Base-by-base conservation (phyloP, 2,113 vertebrate species). In the Microtus oregoni region DNA sequence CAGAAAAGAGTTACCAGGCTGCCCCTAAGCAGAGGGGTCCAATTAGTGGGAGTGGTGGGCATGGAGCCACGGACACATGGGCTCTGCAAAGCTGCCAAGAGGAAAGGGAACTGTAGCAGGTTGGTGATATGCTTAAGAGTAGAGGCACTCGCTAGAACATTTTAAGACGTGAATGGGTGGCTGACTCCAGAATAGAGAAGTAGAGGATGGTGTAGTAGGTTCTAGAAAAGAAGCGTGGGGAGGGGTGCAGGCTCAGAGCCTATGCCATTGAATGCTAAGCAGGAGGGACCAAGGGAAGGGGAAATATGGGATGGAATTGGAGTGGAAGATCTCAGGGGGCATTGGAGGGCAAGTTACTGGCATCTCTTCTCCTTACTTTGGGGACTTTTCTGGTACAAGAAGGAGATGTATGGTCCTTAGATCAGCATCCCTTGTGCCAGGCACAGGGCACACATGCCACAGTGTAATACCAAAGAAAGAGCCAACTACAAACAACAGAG, bases 241-340 rank as follows among this genome's bases (percentile, higher is more conserved):
- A 0, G n/a, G 52, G 47, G 24, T 58, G 35, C 5, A 3, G 11
- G 65, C 12, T 24, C 4, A 10, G 70, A n/a, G 24, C 5, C 9
- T 2, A 3, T 5, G 38, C 15, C 28, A 11, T 1, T 32, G 61
- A 19, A 22, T 38, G 13, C 7, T 1, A 4, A 3, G 52, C 17
- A 14, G 5, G 28, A 26, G 1, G 14, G 38, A 52, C 0, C 17
- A 52, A 14, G 55, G 19, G 63, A 28, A 32, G 55, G 58, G 61
- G 61, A 65, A 30, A n/a, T 0, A 20, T 1, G 30, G n/a, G 47
- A 35, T 1, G 0, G 8, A 11, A 35, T 20, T 52, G 22, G 26
- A 35, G 67, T 5, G 10, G 44, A 47, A 81, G 44, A 14, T 20
- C 17, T 50, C 35, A 63, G 87, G 20, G 63, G 68, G 70, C 41